Percentiles rank a stretch among this genome's conserved stretches.
These are phyloP conservation scores for Liopterus haemorrhoidalis DNA, from an alignment of 2,888 invertebrate species.

Conservation along the genomic window DNA sequence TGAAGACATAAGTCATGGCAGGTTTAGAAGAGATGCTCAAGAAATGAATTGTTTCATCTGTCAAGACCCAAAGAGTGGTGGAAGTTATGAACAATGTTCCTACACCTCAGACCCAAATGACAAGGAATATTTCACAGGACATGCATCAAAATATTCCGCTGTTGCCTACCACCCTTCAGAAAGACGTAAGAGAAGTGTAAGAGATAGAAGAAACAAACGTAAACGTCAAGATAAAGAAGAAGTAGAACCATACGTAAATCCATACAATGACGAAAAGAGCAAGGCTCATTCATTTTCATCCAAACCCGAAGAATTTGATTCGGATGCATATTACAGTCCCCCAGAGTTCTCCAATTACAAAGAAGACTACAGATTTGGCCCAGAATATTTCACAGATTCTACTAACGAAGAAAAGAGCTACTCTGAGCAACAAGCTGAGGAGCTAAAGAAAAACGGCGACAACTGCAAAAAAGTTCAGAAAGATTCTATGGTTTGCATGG, in stretches of 20 bases:
- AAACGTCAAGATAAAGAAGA: conserved; percentile 29
- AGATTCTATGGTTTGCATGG: conserved; percentile 63
- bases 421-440: conserved; percentile 57
- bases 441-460: conserved; percentile 56
- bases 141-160: conserved; percentile 39
- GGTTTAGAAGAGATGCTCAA: conserved; percentile 37
- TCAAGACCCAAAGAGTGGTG: conserved; percentile 50
- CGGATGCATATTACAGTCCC: conserved; percentile 44
- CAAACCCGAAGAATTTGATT: conserved; percentile 50
- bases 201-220: conserved; percentile 42
- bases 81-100: conserved; percentile 53
- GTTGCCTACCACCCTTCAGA: conserved; percentile 32
- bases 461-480: conserved; percentile 60
- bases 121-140: conserved; percentile 42
- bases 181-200: conserved; percentile 42
- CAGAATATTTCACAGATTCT: conserved; percentile 49
- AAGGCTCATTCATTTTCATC: conserved; percentile 43
- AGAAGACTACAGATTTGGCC: conserved; percentile 46
- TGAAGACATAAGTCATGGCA: conserved; percentile 34
- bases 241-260: conserved; percentile 46
- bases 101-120: conserved; percentile 49
- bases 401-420: conserved; percentile 53
- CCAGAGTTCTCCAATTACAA: conserved; percentile 45
- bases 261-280: conserved; percentile 51
- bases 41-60: conserved; percentile 52